Conservation (phyloP, 2,888 invertebrate genomes). For the Synergus gifuensis region DNA sequence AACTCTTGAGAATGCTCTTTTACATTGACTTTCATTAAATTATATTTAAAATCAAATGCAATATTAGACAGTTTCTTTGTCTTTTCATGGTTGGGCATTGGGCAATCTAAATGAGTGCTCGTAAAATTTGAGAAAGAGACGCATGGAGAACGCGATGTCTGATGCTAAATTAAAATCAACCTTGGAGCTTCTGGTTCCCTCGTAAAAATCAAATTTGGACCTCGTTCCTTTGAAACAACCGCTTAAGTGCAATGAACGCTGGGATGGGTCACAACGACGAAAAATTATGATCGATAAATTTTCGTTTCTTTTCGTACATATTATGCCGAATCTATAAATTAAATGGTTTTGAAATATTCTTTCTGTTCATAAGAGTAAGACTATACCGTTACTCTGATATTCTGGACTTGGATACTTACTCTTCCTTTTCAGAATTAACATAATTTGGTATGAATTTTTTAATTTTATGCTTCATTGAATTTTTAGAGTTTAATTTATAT, state of each 20-base stretch:
- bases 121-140: neutral
- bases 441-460: too few relatives aligned
- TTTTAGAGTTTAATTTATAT: too few relatives aligned
- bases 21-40: too few relatives aligned
- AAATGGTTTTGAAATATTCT: neutral
- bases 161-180: slow-evolving; percentile 3
- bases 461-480: too few relatives aligned
- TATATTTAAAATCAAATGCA: too few relatives aligned
- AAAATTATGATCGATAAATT: slow-evolving; percentile 54
- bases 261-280: slow-evolving; percentile 19
- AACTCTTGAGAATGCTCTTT: too few relatives aligned
- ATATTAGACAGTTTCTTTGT: neutral
- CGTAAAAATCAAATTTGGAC: slow-evolving; percentile 57
- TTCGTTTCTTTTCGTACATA: slow-evolving; percentile 23
- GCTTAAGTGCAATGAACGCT: slow-evolving; percentile 38
- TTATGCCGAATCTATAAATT: neutral
- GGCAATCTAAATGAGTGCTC: neutral
- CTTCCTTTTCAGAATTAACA: neutral
- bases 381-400: neutral
- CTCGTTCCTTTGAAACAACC: slow-evolving; percentile 36
- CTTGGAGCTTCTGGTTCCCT: slow-evolving; percentile 35
- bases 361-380: neutral
- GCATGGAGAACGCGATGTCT: neutral
- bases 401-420: neutral
- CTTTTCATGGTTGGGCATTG: neutral